A percentile compares a stretch with the other conserved stretches of the same genome.
phyloP scores from a whole-genome alignment of 2,797 vertebrate species.

The Phrynocephalus vlangalii region DNA sequence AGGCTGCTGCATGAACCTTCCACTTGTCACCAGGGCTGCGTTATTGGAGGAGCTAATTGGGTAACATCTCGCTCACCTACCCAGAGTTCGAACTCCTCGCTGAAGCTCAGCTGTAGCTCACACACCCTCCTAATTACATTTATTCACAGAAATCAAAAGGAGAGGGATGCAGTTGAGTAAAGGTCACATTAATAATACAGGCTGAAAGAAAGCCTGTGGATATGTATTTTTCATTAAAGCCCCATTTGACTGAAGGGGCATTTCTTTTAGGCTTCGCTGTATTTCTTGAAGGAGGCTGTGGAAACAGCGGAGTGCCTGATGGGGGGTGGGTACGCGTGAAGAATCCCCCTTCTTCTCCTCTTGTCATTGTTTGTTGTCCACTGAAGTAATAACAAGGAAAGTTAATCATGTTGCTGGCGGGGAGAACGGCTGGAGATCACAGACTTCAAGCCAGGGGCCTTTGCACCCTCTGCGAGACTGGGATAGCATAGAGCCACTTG shows the following conservation, averaged over 20 bases:
- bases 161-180: conserved; percentile 80
- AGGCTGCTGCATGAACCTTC: conserved; percentile 22
- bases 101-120: conserved; percentile 69
- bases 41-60: conserved; percentile 84
- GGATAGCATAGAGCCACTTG: background rate
- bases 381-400: conserved; percentile 43
- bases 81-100: conserved; percentile 69
- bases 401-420: background rate
- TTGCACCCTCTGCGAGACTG: conserved; percentile 7
- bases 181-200: conserved; percentile 80
- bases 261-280: conserved; percentile 61
- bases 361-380: conserved; percentile 63
- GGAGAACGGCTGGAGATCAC: background rate
- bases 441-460: conserved; percentile 14
- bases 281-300: conserved; percentile 55
- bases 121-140: conserved; percentile 75
- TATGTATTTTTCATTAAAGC: conserved; percentile 71
- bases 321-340: background rate
- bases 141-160: conserved; percentile 84
- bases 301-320: background rate
- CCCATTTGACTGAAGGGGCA: conserved; percentile 67
- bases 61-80: conserved; percentile 74
- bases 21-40: conserved; percentile 37
- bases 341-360: conserved; percentile 46
- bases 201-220: conserved; percentile 62